These are phyloP conservation scores for Psophia crepitans DNA, from an alignment of 2,113 vertebrate genomes.

Conservation along the genomic window DNA sequence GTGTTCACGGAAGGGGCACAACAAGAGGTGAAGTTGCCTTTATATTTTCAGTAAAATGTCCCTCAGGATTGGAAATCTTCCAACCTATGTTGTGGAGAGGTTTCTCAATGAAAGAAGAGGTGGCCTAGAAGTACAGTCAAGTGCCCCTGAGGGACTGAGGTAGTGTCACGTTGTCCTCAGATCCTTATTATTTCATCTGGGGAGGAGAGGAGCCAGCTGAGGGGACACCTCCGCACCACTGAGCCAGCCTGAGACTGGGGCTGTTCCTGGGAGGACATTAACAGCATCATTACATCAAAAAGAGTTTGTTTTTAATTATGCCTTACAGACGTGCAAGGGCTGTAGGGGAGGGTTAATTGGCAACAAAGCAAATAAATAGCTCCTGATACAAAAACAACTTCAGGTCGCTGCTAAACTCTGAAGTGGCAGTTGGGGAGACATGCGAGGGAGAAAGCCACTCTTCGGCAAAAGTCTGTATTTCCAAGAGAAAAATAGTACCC, in stretches of 20 bases:
- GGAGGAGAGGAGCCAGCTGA: background rate
- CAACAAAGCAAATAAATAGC: background rate
- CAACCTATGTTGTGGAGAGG: rapidly evolving
- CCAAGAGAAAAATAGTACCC: background rate
- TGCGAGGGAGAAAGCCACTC: background rate
- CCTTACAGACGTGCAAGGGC: background rate
- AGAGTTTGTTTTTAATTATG: background rate
- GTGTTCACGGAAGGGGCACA: background rate
- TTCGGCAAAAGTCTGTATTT: background rate
- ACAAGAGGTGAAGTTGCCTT: background rate
- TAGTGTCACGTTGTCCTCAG: background rate
- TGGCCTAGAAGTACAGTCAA: background rate
- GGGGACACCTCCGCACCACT: background rate
- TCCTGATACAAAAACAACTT: background rate
- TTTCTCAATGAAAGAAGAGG: background rate
- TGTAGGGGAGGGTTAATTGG: background rate
- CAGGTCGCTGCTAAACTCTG: background rate
- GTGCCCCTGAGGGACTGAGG: background rate
- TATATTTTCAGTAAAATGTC: background rate
- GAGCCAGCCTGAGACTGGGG: background rate
- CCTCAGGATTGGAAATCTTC: background rate
- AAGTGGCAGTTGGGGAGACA: background rate
- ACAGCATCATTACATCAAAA: background rate
- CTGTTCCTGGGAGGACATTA: background rate
- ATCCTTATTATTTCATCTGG: background rate